These are phyloP conservation scores for Stigmatopora nigra DNA, from an alignment of 2,113 vertebrate species.

Conservation along the genomic window DNA sequence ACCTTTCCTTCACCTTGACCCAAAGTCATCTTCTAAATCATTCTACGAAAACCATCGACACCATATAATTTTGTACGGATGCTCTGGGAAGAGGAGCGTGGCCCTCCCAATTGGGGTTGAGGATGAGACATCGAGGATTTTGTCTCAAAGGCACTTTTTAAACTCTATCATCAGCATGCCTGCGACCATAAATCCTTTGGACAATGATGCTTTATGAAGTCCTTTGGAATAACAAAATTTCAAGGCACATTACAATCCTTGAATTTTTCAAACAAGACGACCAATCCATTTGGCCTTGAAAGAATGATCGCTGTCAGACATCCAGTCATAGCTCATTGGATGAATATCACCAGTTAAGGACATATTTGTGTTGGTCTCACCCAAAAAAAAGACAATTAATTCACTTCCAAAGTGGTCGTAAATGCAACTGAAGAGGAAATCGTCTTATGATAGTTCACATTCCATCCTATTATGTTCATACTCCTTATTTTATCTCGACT, in stretches of 20 bases:
- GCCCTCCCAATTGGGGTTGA: not conserved
- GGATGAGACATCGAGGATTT: conserved; percentile 2
- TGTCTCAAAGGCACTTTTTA: conserved; percentile 5
- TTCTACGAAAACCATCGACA: not conserved
- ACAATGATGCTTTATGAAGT: not conserved
- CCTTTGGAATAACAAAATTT: not conserved
- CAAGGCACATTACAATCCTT: not conserved
- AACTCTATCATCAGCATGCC: conserved; percentile 3
- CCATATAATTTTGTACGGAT: conserved; percentile 3
- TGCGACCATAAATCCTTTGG: not conserved
- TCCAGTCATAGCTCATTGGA: too few relatives aligned
- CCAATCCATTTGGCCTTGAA: too few relatives aligned
- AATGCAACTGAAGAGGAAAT: not conserved
- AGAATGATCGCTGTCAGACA: too few relatives aligned
- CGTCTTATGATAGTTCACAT: not conserved
- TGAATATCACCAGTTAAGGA: not conserved
- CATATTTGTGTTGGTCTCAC: not conserved
- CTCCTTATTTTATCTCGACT: not conserved
- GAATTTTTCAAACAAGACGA: not conserved
- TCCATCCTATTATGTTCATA: not conserved
- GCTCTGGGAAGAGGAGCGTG: not conserved
- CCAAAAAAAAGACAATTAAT: not conserved
- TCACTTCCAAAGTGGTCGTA: not conserved
- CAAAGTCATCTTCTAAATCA: not conserved
- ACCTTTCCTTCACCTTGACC: conserved; percentile 6